Conservation (phyloP, 2,113 vertebrate genomes). For the Salvator merianae region DNA sequence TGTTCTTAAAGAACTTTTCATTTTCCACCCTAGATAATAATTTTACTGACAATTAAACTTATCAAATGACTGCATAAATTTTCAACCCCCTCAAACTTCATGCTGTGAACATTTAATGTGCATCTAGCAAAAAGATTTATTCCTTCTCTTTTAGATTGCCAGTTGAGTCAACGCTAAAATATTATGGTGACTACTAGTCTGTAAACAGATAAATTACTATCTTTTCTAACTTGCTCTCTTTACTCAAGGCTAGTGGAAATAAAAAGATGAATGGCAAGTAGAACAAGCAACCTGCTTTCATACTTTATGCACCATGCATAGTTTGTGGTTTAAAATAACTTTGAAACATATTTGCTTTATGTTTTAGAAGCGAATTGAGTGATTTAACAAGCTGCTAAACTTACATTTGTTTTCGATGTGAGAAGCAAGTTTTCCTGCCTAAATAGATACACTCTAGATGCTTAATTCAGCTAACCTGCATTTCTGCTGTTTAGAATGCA, state of each 20-base stretch:
- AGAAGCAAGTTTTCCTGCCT: not conserved
- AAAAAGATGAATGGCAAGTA: slow-evolving; percentile 3
- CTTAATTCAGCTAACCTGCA: not conserved
- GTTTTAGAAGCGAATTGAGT: not conserved
- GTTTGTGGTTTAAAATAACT: not conserved
- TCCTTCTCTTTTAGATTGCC: slow-evolving; percentile 1
- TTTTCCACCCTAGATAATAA: slow-evolving; percentile 1
- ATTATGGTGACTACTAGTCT: slow-evolving; percentile 17
- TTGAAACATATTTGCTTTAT: not conserved
- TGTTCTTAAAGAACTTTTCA: slow-evolving; percentile 11
- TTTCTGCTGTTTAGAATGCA: not conserved
- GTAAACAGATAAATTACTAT: slow-evolving; percentile 54
- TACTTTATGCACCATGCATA: not conserved
- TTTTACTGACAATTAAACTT: slow-evolving; percentile 7
- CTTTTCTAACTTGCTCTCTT: slow-evolving; percentile 36
- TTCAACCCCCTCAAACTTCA: not conserved
- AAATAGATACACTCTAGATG: not conserved
- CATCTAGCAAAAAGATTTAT: not conserved
- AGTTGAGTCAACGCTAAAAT: slow-evolving; percentile 17
- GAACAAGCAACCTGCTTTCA: slow-evolving; percentile 26
- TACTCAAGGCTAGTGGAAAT: slow-evolving; percentile 35
- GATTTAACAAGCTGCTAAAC: not conserved
- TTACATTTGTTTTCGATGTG: not conserved
- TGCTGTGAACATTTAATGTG: not conserved
- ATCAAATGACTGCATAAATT: slow-evolving; percentile 1